Evolutionary conservation across 1,140 invertebrate genomes (phyloP).

Genomic region (Thaumetopoea pityocampa): DNA sequence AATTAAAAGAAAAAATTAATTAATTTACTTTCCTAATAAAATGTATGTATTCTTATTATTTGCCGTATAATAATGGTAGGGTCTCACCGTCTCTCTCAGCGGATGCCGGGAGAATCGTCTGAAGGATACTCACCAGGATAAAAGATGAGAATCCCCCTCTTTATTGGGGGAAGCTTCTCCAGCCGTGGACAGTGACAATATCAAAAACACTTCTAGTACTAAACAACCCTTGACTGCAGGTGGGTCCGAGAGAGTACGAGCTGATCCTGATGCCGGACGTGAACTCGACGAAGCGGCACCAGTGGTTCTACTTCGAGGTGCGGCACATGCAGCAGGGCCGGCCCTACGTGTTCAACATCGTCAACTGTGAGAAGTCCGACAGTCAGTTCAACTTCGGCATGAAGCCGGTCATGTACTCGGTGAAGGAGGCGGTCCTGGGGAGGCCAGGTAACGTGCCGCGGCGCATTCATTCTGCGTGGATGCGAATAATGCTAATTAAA

Average conservation of each 20-base stretch:
- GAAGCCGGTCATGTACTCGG: conserved; percentile 94
- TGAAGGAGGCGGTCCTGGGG: conserved; percentile 81
- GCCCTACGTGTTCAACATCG: conserved; percentile 91
- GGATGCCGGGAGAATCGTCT: too few relatives aligned
- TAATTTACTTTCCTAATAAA: too few relatives aligned
- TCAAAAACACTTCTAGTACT: neutral
- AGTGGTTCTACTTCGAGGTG: conserved; percentile 97
- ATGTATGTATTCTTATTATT: too few relatives aligned
- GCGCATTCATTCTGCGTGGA: neutral
- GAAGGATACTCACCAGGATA: conserved; percentile 5
- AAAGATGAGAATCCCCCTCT: too few relatives aligned
- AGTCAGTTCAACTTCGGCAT: conserved; percentile 95
- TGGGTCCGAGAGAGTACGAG: conserved; percentile 88
- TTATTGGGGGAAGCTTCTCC: too few relatives aligned
- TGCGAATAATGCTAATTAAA: too few relatives aligned
- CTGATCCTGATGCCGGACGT: conserved; percentile 91
- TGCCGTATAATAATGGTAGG: too few relatives aligned
- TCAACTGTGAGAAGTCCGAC: conserved; percentile 93
- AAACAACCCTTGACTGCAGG: conserved; percentile 75
- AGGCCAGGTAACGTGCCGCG: conserved; percentile 56
- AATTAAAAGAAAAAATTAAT: too few relatives aligned
- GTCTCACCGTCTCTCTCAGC: too few relatives aligned
- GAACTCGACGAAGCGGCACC: conserved; percentile 87
- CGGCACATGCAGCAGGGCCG: conserved; percentile 85
- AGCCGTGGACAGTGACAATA: too few relatives aligned